phyloP scores from a whole-genome alignment of 2,113 vertebrate species.

The Nasalis larvatus region DNA sequence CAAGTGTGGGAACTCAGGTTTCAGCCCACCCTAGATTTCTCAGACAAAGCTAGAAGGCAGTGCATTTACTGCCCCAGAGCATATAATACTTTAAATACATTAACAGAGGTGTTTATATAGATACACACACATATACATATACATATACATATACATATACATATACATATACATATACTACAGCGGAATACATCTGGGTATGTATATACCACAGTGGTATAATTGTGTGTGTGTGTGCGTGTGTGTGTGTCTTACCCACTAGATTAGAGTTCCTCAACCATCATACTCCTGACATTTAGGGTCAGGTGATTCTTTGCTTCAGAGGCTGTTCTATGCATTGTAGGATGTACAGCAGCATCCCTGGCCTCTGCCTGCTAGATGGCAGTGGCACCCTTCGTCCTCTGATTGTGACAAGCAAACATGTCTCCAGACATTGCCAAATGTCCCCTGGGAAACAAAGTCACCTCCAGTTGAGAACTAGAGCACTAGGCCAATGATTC shows the following conservation, averaged over 20 bases:
- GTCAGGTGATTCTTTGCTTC: not conserved
- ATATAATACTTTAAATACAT: not conserved
- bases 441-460: not conserved
- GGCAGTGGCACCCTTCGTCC: not conserved
- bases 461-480: not conserved
- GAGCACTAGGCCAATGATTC: not conserved
- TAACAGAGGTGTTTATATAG: not conserved
- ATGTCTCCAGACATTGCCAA: not conserved
- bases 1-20: not conserved
- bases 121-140: accelerated
- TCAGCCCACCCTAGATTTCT: not conserved
- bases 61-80: not conserved
- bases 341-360: not conserved
- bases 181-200: too few relatives aligned
- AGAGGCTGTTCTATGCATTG: too few relatives aligned
- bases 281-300: not conserved
- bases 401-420: not conserved
- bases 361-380: not conserved
- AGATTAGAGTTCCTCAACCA: not conserved
- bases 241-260: not conserved
- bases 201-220: too few relatives aligned
- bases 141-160: not conserved
- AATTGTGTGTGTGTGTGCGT: not conserved
- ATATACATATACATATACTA: not conserved
- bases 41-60: not conserved